Conservation (phyloP, 2,797 vertebrate species). For the Hypotaenidia okinawae region DNA sequence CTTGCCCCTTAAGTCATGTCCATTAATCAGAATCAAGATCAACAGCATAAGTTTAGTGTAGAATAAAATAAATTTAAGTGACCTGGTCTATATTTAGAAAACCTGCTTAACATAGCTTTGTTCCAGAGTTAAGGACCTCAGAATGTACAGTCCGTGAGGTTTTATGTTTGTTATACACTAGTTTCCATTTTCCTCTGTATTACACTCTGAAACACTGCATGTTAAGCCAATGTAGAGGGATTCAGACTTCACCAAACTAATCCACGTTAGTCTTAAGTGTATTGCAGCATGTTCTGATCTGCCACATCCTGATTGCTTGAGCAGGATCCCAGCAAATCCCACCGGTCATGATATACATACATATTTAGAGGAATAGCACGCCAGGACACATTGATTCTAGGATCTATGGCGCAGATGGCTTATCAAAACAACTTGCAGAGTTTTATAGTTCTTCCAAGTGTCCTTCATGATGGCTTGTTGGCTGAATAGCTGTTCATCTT, state of each 20-base stretch:
- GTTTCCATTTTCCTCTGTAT: neutral
- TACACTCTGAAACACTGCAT: neutral
- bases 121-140: neutral
- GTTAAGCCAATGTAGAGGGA: neutral
- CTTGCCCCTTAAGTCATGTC: neutral
- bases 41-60: neutral
- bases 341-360: fast-evolving
- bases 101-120: neutral
- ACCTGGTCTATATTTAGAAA: neutral
- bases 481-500: neutral
- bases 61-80: neutral
- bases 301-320: neutral
- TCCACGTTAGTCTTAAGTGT: neutral
- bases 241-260: neutral
- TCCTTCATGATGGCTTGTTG: neutral
- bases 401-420: neutral
- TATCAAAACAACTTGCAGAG: neutral
- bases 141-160: neutral
- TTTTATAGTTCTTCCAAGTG: neutral
- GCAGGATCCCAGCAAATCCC: neutral
- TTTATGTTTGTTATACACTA: neutral
- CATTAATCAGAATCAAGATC: neutral
- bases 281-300: neutral
- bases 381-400: neutral
- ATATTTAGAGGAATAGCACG: neutral